Conservation (phyloP, 2,797 vertebrate species). For the Carcharodon carcharias region DNA sequence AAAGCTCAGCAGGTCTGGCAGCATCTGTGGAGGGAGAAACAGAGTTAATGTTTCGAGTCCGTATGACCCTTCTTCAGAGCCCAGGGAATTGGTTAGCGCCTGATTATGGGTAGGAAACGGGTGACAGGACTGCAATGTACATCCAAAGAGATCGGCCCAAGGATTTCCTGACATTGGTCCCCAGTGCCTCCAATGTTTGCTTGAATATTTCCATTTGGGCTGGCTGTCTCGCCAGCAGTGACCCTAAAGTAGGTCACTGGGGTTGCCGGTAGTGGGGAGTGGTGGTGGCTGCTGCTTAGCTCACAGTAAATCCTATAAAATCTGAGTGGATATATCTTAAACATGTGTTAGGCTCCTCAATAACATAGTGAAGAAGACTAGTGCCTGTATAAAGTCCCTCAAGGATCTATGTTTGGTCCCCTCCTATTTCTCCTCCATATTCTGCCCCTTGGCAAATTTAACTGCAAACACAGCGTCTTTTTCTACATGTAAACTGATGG, state of each 20-base stretch:
- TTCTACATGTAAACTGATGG: not conserved
- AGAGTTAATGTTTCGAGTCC: too few species aligned
- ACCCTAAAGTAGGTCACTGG: not conserved
- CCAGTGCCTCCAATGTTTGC: not conserved
- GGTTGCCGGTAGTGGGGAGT: not conserved
- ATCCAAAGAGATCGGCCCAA: not conserved
- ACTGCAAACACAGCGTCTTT: not conserved
- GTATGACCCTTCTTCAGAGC: too few species aligned
- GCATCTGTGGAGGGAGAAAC: too few species aligned
- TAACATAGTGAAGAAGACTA: too few species aligned
- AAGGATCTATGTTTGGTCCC: not conserved
- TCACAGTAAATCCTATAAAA: not conserved
- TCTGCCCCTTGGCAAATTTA: not conserved
- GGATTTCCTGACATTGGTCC: not conserved
- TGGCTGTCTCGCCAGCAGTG: not conserved
- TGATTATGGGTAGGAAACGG: not conserved
- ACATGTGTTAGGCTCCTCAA: not conserved
- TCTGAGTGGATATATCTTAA: not conserved
- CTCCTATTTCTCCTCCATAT: not conserved
- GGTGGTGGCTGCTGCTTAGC: not conserved
- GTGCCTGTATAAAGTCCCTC: not conserved
- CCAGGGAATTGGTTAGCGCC: not conserved
- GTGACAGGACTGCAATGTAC: not conserved
- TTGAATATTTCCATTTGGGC: not conserved
- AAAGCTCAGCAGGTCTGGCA: too few species aligned